Evolutionary conservation across 53 echinoderm and acorn worm genomes (phyloP).

Genomic region (Actinopyga echinites): DNA sequence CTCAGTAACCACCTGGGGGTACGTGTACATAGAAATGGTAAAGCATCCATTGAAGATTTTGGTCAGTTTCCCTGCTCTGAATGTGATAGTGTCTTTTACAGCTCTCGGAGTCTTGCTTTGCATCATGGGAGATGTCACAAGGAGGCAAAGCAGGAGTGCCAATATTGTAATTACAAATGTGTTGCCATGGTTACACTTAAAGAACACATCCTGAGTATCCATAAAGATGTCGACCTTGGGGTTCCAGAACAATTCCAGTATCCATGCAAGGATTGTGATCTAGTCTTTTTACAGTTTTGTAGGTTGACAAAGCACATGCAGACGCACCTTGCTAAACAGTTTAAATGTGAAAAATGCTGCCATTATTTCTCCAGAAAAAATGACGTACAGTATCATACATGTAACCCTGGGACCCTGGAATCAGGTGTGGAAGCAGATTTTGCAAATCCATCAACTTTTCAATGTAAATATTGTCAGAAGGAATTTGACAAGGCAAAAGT

Average conservation of each 20-base stretch:
- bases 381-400: neutral
- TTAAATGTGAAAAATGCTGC: neutral
- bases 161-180: constrained; percentile 37
- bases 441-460: neutral
- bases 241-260: constrained; percentile 37
- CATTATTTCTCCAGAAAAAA: neutral
- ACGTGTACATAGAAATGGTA: neutral
- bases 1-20: neutral
- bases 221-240: constrained; percentile 46
- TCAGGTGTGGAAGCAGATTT: neutral
- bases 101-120: constrained; percentile 13
- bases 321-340: neutral
- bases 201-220: constrained; percentile 51
- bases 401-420: neutral
- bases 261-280: neutral
- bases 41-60: neutral
- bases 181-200: constrained; percentile 18
- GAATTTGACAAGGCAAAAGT: neutral
- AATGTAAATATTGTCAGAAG: neutral
- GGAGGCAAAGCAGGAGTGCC: constrained; percentile 13
- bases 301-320: constrained; percentile 17
- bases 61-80: constrained; percentile 15
- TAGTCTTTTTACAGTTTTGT: neutral
- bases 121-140: constrained; percentile 42
- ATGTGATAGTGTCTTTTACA: constrained; percentile 43